phyloP scores from a whole-genome alignment of 2,797 vertebrate species.

The Nyctibius grandis region DNA sequence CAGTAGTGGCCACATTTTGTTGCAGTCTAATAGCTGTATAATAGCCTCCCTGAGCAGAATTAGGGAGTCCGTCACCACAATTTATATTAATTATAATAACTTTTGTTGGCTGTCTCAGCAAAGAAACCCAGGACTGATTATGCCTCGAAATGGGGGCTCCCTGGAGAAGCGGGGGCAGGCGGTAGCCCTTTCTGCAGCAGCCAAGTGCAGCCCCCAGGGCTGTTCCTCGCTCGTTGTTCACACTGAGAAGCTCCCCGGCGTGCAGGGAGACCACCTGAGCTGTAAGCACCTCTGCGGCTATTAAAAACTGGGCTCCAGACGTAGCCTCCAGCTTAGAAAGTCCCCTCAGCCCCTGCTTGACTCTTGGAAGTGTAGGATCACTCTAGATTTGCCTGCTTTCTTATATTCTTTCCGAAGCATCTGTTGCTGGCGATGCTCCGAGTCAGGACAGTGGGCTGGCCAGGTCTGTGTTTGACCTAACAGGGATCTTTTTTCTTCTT shows the following conservation, averaged over 20 bases:
- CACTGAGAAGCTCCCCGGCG: not conserved
- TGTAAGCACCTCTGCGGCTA: not conserved
- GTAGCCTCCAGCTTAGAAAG: not conserved
- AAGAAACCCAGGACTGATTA: not conserved
- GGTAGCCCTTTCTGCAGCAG: not conserved
- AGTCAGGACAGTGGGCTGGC: not conserved
- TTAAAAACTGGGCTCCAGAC: slow-evolving; percentile 15
- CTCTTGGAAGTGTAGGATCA: not conserved
- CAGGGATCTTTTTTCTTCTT: not conserved
- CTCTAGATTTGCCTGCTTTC: not conserved
- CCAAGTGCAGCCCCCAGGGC: not conserved
- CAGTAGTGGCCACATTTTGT: slow-evolving; percentile 22
- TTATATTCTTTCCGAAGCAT: not conserved
- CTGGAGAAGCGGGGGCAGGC: not conserved
- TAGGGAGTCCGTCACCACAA: slow-evolving; percentile 13
- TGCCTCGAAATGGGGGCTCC: not conserved
- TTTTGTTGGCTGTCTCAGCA: not conserved
- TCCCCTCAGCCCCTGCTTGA: not conserved
- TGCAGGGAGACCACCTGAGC: slow-evolving; percentile 15
- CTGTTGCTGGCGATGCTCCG: not conserved
- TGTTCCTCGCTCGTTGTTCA: not conserved
- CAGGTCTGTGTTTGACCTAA: not conserved
- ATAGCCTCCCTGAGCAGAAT: slow-evolving; percentile 29
- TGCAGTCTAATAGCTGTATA: slow-evolving; percentile 25
- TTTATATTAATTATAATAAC: slow-evolving; percentile 25